Evolutionary conservation across 2,888 invertebrate species (phyloP), one percentile per base, ranked within the genome.

Genomic region (Odontocerum albicorne): DNA sequence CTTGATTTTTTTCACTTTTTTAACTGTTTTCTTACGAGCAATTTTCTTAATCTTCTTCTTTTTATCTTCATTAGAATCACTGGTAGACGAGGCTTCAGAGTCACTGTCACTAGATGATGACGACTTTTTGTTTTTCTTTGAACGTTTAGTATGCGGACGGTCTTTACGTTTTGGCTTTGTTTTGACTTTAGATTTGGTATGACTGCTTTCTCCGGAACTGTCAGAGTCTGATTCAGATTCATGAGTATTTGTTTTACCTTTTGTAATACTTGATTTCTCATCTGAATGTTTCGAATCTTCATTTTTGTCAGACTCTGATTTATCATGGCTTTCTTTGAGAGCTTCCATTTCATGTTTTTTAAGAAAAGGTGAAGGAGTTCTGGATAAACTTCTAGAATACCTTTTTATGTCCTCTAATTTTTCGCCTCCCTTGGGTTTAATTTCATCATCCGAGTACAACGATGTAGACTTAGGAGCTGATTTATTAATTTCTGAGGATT

Each of bases 281-380:
- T 67, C 71, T 35, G 63, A 59, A 3, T 64, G 63, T 57, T 75
- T 75, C 4, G 67, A 63, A 32, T 67, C 66, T 33, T 19, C 69
- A 65, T 65, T 74, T 72, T 63, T 65, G 61, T 73, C 72, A 36
- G 72, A 72, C 56, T 80, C 77, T 15, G 72, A 67, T 64, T 77
- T 72, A 66, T 80, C 74, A 69, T 76, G 70, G 1, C 72, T 65
- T 64, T 74, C 76, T 69, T 82, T 72, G 65, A 67, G 67, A 44
- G 64, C 68, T 56, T 74, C 83, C 42, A 82, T 79, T 68, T 84
- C 84, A 61, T 82, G 79, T 63, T 81, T 82, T 64, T 87, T 87
- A 59, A 90, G 84, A 71, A 92, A 91, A 36, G 92, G 91, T 12
- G 92, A 91, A 10, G 92, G 91, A 1, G 91, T 92, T 60, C 91